Percentiles rank a stretch among this genome's conserved stretches.
Evolutionary conservation across 2,888 invertebrate species (phyloP).

Genomic region (Chymomyza procnemis): DNA sequence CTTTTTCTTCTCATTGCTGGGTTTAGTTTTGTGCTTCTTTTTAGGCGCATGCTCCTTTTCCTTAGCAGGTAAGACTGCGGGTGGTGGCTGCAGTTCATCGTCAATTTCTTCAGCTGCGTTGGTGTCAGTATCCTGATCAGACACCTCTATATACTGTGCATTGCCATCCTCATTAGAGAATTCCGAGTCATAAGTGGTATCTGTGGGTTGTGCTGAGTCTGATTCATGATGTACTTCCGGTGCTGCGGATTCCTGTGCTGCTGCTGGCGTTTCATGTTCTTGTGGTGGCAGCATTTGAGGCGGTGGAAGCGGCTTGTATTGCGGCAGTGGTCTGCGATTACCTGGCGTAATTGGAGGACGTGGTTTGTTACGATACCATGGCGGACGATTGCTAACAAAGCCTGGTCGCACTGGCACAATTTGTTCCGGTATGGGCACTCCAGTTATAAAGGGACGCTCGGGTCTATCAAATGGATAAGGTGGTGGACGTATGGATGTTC

Average conservation of each 20-base stretch:
- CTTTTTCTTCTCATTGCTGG: slow-evolving; percentile 65
- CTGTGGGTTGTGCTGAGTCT: slow-evolving; percentile 51
- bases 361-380: slow-evolving; percentile 84
- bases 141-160: slow-evolving; percentile 74
- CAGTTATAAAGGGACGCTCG: slow-evolving; percentile 82
- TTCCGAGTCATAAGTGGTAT: slow-evolving; percentile 72
- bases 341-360: slow-evolving; percentile 77
- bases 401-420: slow-evolving; percentile 85
- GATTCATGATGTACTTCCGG: slow-evolving; percentile 21
- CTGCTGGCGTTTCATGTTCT: slow-evolving; percentile 33
- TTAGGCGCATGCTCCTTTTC: slow-evolving; percentile 70
- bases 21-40: slow-evolving; percentile 74
- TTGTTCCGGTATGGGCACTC: slow-evolving; percentile 86
- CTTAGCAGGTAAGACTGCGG: slow-evolving; percentile 48
- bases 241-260: slow-evolving; percentile 14
- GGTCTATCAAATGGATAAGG: slow-evolving; percentile 87
- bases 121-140: slow-evolving; percentile 62
- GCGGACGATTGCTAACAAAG: slow-evolving; percentile 81
- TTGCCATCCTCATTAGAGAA: slow-evolving; percentile 74
- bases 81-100: slow-evolving; percentile 48
- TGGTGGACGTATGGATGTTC: slow-evolving; percentile 76
- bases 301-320: slow-evolving; percentile 83
- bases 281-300: slow-evolving; percentile 74
- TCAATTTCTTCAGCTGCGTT: slow-evolving; percentile 47
- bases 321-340: slow-evolving; percentile 81